Evolutionary conservation across 2,888 invertebrate genomes (phyloP).

Genomic region (Linyphia triangularis): DNA sequence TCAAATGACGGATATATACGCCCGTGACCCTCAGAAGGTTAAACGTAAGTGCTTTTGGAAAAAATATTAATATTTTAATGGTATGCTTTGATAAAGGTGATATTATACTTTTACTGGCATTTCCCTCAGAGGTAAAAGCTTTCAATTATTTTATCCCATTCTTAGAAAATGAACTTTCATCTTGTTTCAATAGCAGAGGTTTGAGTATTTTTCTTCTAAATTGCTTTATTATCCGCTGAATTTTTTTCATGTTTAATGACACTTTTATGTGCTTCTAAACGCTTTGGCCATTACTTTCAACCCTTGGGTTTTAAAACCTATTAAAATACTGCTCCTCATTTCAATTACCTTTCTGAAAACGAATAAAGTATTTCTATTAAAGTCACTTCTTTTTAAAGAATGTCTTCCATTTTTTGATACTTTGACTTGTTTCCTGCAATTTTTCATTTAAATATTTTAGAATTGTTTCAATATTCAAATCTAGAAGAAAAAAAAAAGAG

Average conservation of each 20-base stretch:
- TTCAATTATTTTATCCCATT: neutral
- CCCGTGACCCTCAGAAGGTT: too few species aligned
- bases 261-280: conserved; percentile 22
- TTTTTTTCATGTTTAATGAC: conserved; percentile 16
- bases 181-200: neutral
- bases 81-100: too few species aligned
- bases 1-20: too few species aligned
- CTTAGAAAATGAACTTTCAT: neutral
- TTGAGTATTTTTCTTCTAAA: neutral
- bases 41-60: too few species aligned
- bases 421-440: neutral
- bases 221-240: neutral
- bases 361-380: neutral
- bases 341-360: conserved; percentile 21
- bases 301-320: conserved; percentile 28
- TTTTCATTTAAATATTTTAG: neutral
- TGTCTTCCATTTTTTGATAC: neutral
- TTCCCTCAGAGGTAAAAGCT: too few species aligned
- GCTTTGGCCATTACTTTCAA: conserved; percentile 15
- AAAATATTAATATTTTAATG: too few species aligned
- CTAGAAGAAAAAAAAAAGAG: too few species aligned
- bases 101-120: too few species aligned
- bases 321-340: conserved; percentile 27
- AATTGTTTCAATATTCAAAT: neutral
- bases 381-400: neutral